Conservation (phyloP, 2,113 vertebrate species). For the Pyrgilauda ruficollis region DNA sequence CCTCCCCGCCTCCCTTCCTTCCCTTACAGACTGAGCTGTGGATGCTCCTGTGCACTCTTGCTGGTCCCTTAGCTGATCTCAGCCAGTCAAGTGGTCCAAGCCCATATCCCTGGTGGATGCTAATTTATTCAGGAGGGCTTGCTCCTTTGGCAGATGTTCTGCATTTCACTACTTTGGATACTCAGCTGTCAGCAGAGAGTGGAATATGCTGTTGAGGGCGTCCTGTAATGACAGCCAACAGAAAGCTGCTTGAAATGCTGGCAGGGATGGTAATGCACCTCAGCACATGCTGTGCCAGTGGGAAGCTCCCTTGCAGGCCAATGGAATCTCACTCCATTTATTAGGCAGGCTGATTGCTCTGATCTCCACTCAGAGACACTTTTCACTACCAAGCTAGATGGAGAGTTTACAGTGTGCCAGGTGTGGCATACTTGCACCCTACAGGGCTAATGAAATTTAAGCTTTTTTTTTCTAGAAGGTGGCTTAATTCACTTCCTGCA, state of each 20-base stretch:
- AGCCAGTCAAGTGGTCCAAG: not conserved
- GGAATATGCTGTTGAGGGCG: not conserved
- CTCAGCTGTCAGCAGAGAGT: conserved; percentile 10
- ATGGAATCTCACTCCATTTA: not conserved
- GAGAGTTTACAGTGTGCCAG: not conserved
- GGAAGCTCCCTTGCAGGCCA: not conserved
- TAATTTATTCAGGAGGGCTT: conserved; percentile 8
- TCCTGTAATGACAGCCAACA: not conserved
- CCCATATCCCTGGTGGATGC: not conserved
- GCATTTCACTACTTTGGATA: not conserved
- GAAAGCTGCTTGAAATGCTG: not conserved
- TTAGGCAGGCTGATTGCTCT: not conserved
- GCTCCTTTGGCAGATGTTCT: not conserved
- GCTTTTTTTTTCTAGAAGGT: not conserved
- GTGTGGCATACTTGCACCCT: not conserved
- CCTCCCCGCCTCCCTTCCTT: rapidly evolving
- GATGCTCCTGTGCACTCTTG: not conserved
- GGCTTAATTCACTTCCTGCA: not conserved
- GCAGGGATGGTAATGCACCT: not conserved
- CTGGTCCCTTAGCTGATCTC: not conserved
- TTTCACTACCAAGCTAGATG: not conserved
- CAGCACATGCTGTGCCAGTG: not conserved
- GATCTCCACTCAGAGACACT: not conserved
- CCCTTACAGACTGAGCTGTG: not conserved
- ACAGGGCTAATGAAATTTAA: not conserved